Conservation (phyloP, 2,888 invertebrate genomes). For the Nemapogon koenigi region DNA sequence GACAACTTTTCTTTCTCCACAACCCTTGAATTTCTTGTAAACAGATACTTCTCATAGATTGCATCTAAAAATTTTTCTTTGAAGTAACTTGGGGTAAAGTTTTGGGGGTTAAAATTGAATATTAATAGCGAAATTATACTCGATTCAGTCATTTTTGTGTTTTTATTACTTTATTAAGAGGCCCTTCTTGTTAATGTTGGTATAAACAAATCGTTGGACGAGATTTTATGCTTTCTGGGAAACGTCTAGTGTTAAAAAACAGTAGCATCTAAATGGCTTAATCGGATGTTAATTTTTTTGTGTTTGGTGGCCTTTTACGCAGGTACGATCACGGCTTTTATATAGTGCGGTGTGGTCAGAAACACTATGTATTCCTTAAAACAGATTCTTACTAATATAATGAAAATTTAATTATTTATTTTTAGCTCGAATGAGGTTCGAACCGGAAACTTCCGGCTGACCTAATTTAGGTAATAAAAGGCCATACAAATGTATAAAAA, state of each 20-base stretch:
- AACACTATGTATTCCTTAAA: too few relatives aligned
- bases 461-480: too few relatives aligned
- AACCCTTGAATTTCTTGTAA: constrained; percentile 46
- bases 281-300: constrained; percentile 42
- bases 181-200: constrained; percentile 44
- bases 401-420: too few relatives aligned
- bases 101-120: constrained; percentile 58
- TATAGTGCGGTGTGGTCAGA: too few relatives aligned
- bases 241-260: constrained; percentile 52
- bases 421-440: too few relatives aligned
- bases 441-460: too few relatives aligned
- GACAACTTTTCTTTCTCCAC: too few relatives aligned
- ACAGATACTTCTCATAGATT: constrained; percentile 44
- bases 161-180: constrained; percentile 59
- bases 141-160: constrained; percentile 32
- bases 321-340: too few relatives aligned
- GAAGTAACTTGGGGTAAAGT: constrained; percentile 31
- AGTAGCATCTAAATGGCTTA: constrained; percentile 58
- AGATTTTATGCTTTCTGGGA: constrained; percentile 46
- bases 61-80: constrained; percentile 59
- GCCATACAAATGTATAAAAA: too few relatives aligned
- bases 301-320: too few relatives aligned
- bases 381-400: too few relatives aligned
- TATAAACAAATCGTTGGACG: constrained; percentile 52
- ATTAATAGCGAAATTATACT: constrained; percentile 61